Evolutionary conservation across 2,888 invertebrate species (phyloP), one percentile per base, ranked within the genome.

Genomic region (Heliconius aoede): DNA sequence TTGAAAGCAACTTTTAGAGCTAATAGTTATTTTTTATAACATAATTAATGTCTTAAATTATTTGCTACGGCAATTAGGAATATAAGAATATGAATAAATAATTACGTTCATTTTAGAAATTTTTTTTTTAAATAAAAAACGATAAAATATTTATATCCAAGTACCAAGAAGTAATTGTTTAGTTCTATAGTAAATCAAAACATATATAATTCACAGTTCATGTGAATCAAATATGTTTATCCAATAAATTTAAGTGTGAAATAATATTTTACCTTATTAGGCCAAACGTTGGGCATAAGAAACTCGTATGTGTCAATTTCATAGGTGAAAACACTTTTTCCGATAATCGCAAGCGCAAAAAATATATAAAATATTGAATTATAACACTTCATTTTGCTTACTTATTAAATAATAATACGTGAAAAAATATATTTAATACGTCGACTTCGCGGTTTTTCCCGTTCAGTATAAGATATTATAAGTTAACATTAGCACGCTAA

Each of bases 261-360:
- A 76, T 65, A 55, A 69, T 72, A 36, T 32, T 96, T 96, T 95
- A 98, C 97, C 93, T 95, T 95, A 85, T 96, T 95, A 36, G 98
- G 97, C 85, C 95, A 96, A 73, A 98, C 97, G 91, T 97, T 96
- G 79, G 98, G 98, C 98, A 98, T 98, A 30, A 97, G 91, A 83
- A 98, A 95, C 76, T 97, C 95, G 86, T 96, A 97, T 79, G 95
- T 88, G 82, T 94, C 91, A 73, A 92, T 85, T 86, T 93, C 93
- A 76, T 87, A 79, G 5, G 89, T 85, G 55, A 82, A 82, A 71
- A 83, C 84, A 74, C 73, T 75, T 24, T 30, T 61, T 46, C 64
- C 68, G 71, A 80, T 77, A 79, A 80, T 65, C 68, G 64, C 73
- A 73, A 81, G 18, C 62, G 71, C 68, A 73, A 81, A 78, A 76